Evolutionary conservation across 2,113 vertebrate genomes (phyloP).

Genomic region (Mormoops blainvillei): DNA sequence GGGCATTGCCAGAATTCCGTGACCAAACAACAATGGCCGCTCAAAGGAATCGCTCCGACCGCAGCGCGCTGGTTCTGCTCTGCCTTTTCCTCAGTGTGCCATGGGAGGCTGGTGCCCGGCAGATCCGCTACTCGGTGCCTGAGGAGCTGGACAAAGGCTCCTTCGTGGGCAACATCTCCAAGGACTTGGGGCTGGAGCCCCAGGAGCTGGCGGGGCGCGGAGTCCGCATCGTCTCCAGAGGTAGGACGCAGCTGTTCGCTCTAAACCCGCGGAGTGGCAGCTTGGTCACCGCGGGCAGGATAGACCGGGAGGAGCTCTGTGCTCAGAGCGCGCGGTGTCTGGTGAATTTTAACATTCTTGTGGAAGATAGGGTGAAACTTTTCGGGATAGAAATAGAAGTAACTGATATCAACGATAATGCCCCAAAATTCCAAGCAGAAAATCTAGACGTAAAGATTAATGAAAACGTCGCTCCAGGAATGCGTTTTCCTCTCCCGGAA

Average conservation of each 20-base stretch:
- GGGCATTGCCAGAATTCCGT: not conserved
- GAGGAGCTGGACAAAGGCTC: slow-evolving; percentile 82
- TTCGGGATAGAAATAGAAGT: slow-evolving; percentile 78
- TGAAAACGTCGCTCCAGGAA: slow-evolving; percentile 73
- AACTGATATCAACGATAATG: slow-evolving; percentile 82
- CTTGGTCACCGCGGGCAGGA: slow-evolving; percentile 73
- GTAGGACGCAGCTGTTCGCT: slow-evolving; percentile 71
- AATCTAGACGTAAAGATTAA: slow-evolving; percentile 77
- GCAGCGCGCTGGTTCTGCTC: slow-evolving; percentile 37
- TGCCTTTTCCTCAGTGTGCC: slow-evolving; percentile 34
- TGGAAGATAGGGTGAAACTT: slow-evolving; percentile 79
- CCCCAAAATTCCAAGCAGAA: slow-evolving; percentile 73
- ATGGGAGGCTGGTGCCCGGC: slow-evolving; percentile 29
- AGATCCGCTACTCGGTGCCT: slow-evolving; percentile 79
- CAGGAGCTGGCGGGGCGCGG: slow-evolving; percentile 72
- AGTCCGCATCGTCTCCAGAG: slow-evolving; percentile 74
- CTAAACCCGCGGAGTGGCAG: slow-evolving; percentile 74
- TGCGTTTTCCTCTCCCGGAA: slow-evolving; percentile 76
- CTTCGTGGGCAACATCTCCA: slow-evolving; percentile 80
- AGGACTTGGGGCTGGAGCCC: slow-evolving; percentile 78
- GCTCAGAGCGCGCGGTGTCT: slow-evolving; percentile 74
- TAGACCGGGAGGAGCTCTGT: slow-evolving; percentile 83
- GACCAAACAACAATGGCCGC: slow-evolving; percentile 52
- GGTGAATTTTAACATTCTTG: slow-evolving; percentile 79
- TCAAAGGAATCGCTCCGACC: not conserved